Percentiles rank a stretch among this genome's conserved stretches.
These are phyloP conservation scores for Stenodema calcarata DNA, from an alignment of 2,888 invertebrate genomes.

Conservation along the genomic window DNA sequence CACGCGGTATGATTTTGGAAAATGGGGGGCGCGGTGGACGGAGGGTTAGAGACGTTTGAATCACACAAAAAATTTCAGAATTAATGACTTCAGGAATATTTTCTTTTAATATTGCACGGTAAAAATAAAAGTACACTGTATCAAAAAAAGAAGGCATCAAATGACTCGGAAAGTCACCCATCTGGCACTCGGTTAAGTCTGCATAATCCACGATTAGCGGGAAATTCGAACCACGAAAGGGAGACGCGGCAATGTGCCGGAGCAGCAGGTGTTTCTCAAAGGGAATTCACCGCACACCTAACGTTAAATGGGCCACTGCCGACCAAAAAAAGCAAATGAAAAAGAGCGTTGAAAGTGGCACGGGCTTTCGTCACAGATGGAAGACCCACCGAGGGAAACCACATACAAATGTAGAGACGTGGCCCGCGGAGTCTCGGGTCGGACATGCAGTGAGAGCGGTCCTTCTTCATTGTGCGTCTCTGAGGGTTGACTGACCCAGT, in stretches of 20 bases:
- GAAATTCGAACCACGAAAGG: background rate
- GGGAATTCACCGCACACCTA: background rate
- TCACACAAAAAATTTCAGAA: too few species aligned
- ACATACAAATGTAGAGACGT: background rate
- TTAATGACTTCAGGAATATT: too few species aligned
- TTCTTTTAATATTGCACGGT: too few species aligned
- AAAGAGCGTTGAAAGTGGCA: slow-evolving; percentile 6
- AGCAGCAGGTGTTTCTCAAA: slow-evolving; percentile 2
- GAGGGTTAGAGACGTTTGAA: too few species aligned
- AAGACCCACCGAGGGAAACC: background rate
- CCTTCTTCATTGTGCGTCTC: background rate
- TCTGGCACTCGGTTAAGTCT: background rate
- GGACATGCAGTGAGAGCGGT: background rate
- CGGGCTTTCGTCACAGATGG: slow-evolving; percentile 19
- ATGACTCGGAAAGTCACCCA: background rate
- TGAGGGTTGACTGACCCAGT: background rate
- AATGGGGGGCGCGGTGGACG: too few species aligned
- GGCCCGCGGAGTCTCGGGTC: background rate
- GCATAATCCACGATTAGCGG: background rate
- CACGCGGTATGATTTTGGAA: too few species aligned
- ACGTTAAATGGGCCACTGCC: background rate
- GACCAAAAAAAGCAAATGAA: background rate
- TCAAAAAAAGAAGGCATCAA: too few species aligned
- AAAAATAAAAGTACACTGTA: too few species aligned
- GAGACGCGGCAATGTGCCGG: background rate